A percentile compares a stretch with the other conserved stretches of the same genome.
These are phyloP conservation scores for Takifugu rubripes DNA, from an alignment of 2,797 vertebrate genomes.

Conservation along the genomic window DNA sequence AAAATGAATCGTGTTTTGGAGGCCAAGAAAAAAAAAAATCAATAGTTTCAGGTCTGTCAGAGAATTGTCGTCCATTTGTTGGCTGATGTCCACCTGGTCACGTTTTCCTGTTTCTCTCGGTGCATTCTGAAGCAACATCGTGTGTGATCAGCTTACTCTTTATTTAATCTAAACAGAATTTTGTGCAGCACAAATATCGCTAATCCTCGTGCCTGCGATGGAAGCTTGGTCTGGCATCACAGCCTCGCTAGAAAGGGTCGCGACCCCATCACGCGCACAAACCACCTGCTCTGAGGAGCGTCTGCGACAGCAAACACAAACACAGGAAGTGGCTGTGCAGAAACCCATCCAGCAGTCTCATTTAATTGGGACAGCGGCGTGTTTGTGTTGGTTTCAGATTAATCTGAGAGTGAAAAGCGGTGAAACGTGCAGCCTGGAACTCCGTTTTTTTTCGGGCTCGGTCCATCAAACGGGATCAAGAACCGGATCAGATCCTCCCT, in stretches of 20 bases:
- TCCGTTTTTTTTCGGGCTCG: constrained; percentile 21
- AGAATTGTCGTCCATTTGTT: constrained; percentile 24
- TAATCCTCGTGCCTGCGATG: constrained; percentile 32
- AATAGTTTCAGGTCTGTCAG: no score
- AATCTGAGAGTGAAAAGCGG: constrained; percentile 10
- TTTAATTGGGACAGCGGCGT: constrained; percentile 8
- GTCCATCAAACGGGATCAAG: constrained; percentile 24
- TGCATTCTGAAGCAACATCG: constrained; percentile 22
- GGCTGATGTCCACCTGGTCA: constrained; percentile 42
- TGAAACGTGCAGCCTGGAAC: constrained; percentile 12
- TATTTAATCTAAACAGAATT: constrained; percentile 41
- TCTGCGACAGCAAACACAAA: constrained; percentile 16
- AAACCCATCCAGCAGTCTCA: constrained; percentile 4
- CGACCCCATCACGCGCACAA: constrained; percentile 28
- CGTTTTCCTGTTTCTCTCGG: constrained; percentile 31
- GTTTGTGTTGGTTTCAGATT: constrained; percentile 2
- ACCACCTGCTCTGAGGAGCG: constrained; percentile 29
- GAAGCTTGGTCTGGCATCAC: constrained; percentile 17
- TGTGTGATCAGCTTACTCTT: constrained; percentile 24
- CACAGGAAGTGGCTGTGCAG: not conserved
- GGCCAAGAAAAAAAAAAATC: no score
- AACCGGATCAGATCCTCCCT: constrained; percentile 39
- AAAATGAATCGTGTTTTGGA: not conserved
- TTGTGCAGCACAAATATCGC: constrained; percentile 42
- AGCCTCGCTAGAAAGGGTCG: constrained; percentile 46